Evolutionary conservation across 2,797 vertebrate genomes (phyloP), one percentile per base, ranked within the genome.

Genomic region (Hemibagrus guttatus): DNA sequence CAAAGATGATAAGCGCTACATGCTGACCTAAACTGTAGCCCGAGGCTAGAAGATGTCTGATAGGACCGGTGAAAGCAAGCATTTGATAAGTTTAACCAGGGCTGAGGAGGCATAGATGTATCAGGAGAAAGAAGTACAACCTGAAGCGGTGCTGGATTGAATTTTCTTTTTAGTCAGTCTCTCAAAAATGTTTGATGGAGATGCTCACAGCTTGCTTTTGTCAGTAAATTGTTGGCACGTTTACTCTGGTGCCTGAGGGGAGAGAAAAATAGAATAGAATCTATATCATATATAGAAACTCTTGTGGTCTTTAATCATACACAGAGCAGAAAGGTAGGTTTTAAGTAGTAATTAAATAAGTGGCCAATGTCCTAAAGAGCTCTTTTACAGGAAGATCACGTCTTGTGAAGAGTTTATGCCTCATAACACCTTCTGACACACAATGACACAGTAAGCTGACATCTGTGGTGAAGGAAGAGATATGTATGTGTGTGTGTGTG

Each of bases 391-490:
- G 26, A 87, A 87, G 85, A 54, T 76, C 81, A 82, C 19, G 9
- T 69, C 28, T 21, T 17, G 6, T 64, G 58, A 76, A 79, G 56
- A 39, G 54, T 84, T 87, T 80, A 80, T 80, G 80, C 31, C 64
- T 52, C 6, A 0, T 72, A 81, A 56, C 39, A 61, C 66, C 42
- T 58, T 42, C 63, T 87, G 72, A 80, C 83, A 76, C 49, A 26
- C 71, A 63, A 79, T 84, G 81, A 49, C 63, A 66, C 72, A 69
- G 46, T 72, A 79, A 87, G 54, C n/a, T 80, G 56, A 84, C 74
- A 80, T 52, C 17, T 16, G 14, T 23, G 56, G 75, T 46, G 26
- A 61, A 49, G 56, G 12, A 72, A 16, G 42, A 64, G 39, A 26
- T 31, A 31, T 46, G 42, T 46, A 42, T 63, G 46, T 75, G 83